phyloP scores from a whole-genome alignment of 1,140 invertebrate genomes.

The Leptopilina clavipes region DNA sequence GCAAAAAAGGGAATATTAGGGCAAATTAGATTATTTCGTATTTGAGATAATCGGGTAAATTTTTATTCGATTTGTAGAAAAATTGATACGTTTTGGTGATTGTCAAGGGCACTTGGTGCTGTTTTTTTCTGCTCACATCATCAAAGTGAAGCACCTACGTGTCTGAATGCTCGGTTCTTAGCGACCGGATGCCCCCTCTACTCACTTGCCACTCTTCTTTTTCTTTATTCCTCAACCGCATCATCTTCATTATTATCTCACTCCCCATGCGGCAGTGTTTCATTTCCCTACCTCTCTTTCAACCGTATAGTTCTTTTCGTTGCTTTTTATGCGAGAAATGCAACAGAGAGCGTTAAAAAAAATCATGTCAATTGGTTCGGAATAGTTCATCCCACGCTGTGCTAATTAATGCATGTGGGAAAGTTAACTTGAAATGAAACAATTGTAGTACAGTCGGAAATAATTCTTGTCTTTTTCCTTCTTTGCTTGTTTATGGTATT shows the following conservation, averaged over 20 bases:
- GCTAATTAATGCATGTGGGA: constrained; percentile 47
- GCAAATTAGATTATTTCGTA: too few species aligned
- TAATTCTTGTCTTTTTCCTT: too few species aligned
- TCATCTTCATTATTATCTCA: constrained; percentile 64
- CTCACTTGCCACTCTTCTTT: neutral
- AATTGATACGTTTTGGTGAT: constrained; percentile 34
- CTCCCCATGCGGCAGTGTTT: constrained; percentile 35
- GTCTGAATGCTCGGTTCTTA: constrained; percentile 60
- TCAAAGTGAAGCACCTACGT: constrained; percentile 57
- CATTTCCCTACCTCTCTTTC: constrained; percentile 36
- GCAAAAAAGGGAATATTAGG: too few species aligned
- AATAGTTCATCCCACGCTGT: constrained; percentile 34
- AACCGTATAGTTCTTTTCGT: neutral
- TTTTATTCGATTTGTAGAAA: too few species aligned
- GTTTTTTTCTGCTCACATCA: constrained; percentile 51
- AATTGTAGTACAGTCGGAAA: too few species aligned
- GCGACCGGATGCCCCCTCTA: constrained; percentile 60
- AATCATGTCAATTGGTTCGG: constrained; percentile 50
- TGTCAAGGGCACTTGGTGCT: constrained; percentile 9
- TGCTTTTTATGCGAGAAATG: neutral
- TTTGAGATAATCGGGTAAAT: too few species aligned
- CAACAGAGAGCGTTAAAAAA: constrained; percentile 42
- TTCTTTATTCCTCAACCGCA: constrained; percentile 49
- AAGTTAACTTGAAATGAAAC: constrained; percentile 35
- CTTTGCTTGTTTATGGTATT: too few species aligned